These are phyloP conservation scores for Delia radicum DNA, from an alignment of 1,140 invertebrate genomes.

Conservation along the genomic window DNA sequence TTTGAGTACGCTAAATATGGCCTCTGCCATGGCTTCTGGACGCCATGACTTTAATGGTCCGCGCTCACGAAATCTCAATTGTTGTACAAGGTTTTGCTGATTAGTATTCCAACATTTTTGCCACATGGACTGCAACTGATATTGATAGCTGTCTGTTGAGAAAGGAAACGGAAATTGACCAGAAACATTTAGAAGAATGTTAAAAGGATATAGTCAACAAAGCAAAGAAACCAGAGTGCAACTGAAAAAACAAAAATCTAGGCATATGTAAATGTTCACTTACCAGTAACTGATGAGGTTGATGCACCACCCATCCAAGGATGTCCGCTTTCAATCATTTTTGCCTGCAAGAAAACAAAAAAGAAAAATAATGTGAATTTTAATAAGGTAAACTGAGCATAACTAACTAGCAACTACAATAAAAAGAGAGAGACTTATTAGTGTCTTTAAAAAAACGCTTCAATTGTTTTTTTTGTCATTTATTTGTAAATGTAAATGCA, in stretches of 20 bases:
- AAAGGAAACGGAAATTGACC: constrained; percentile 17
- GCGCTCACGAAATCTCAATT: constrained; percentile 85
- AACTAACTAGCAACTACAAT: no score
- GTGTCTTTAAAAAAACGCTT: no score
- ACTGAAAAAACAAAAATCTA: constrained; percentile 4
- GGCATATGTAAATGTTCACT: constrained; percentile 31
- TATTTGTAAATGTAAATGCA: no score
- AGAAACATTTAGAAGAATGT: neutral
- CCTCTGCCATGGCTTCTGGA: constrained; percentile 91
- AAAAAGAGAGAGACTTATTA: no score
- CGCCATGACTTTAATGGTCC: constrained; percentile 90
- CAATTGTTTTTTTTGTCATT: no score
- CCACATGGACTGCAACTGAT: constrained; percentile 91
- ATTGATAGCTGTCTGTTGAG: constrained; percentile 88
- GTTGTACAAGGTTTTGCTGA: constrained; percentile 78
- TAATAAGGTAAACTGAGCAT: no score
- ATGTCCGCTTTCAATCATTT: constrained; percentile 53
- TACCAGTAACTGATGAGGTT: constrained; percentile 52
- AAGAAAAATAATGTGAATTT: constrained; percentile 9
- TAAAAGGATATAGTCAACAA: neutral
- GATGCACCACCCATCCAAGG: constrained; percentile 52
- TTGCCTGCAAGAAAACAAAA: constrained; percentile 41
- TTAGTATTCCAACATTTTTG: constrained; percentile 92
- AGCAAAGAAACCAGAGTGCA: neutral
- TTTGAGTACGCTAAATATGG: constrained; percentile 87